A percentile compares a stretch with the other conserved stretches of the same genome.
Evolutionary conservation across 2,113 vertebrate genomes (phyloP).

Genomic region (Oriolus oriolus): DNA sequence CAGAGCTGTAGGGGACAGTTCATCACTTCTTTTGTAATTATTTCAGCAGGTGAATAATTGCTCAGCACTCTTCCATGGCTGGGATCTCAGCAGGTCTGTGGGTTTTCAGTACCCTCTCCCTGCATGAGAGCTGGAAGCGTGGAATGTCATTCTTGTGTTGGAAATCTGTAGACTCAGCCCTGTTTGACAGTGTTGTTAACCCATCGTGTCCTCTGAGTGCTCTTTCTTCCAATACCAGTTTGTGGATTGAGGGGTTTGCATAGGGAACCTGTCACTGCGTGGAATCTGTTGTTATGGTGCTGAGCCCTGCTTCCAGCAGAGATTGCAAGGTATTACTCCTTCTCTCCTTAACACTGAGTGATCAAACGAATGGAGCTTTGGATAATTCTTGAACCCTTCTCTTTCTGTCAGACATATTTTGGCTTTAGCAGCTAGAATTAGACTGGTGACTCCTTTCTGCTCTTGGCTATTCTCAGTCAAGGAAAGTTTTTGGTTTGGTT

Average conservation of each 20-base stretch:
- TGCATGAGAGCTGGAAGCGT: background rate
- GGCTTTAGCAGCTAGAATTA: background rate
- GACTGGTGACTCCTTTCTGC: background rate
- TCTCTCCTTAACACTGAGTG: background rate
- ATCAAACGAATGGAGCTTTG: background rate
- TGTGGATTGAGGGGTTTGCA: background rate
- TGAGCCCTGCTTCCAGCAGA: background rate
- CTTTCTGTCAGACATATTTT: background rate
- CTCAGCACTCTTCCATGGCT: background rate
- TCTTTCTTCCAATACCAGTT: background rate
- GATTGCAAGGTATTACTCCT: background rate
- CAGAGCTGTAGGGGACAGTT: background rate
- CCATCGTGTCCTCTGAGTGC: rapidly evolving
- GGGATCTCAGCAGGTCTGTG: background rate
- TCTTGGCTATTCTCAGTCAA: background rate
- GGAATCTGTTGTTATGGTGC: background rate
- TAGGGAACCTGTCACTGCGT: background rate
- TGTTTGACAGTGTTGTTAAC: background rate
- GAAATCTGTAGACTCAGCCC: background rate
- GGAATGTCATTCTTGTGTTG: background rate
- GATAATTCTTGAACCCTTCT: background rate
- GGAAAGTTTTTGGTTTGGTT: background rate
- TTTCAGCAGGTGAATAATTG: background rate
- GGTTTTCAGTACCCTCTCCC: background rate
- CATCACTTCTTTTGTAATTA: background rate